Percentiles rank a stretch among this genome's conserved stretches.
Conservation (phyloP, 2,888 invertebrate species). For the Litoditis marina region DNA sequence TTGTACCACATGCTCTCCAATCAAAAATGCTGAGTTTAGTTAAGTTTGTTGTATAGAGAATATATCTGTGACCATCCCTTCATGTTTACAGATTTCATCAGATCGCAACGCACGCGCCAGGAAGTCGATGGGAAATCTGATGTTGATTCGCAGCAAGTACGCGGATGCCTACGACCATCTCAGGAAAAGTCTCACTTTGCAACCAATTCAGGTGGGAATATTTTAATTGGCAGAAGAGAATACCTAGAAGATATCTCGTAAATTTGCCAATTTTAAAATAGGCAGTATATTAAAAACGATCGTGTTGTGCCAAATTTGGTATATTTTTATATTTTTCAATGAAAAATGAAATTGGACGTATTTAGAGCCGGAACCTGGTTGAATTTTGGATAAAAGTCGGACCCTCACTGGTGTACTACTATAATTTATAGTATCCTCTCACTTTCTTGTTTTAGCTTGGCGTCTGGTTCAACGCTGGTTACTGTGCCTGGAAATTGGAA, state of each 20-base stretch:
- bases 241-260: neutral
- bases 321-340: too few species aligned
- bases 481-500: conserved; percentile 58
- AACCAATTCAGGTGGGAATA: conserved; percentile 44
- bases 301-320: too few species aligned
- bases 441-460: conserved; percentile 40
- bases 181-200: conserved; percentile 59
- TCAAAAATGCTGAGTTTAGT: neutral
- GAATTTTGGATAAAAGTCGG: too few species aligned
- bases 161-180: conserved; percentile 56
- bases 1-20: neutral
- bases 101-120: conserved; percentile 80
- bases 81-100: conserved; percentile 61
- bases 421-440: too few species aligned
- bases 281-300: too few species aligned
- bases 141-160: conserved; percentile 71
- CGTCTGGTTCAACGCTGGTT: conserved; percentile 57
- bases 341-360: too few species aligned
- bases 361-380: too few species aligned
- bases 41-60: too few species aligned
- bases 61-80: neutral
- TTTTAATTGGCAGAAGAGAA: conserved; percentile 2
- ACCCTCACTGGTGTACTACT: too few species aligned
- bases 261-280: too few species aligned
- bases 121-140: conserved; percentile 79